Conservation (phyloP, 1,140 invertebrate species). For the Onthophagus taurus region DNA sequence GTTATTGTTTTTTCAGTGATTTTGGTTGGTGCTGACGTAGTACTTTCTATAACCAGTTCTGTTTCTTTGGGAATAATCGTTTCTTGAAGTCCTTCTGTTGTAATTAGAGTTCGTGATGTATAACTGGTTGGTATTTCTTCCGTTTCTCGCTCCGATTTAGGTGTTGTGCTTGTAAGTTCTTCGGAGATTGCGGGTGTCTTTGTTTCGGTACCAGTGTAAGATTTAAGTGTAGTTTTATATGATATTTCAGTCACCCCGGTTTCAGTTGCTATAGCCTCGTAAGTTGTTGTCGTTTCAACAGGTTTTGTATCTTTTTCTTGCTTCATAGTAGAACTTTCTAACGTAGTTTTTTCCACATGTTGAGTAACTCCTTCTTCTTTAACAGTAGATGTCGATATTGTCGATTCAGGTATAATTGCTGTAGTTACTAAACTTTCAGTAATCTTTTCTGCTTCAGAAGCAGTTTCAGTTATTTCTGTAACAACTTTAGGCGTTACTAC, state of each 20-base stretch:
- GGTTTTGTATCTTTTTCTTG: not conserved
- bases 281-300: not conserved
- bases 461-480: not conserved
- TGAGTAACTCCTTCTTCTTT: not conserved
- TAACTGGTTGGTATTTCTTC: too few species aligned
- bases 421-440: not conserved
- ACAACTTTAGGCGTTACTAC: not conserved
- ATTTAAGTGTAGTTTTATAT: not conserved
- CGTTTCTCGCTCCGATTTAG: not conserved
- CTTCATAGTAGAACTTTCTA: too few species aligned
- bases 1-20: not conserved
- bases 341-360: not conserved
- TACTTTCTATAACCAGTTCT: too few species aligned
- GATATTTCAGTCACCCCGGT: conserved; percentile 13
- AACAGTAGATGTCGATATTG: not conserved
- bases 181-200: not conserved
- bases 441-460: not conserved
- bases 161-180: not conserved
- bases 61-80: too few species aligned
- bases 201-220: not conserved
- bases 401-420: not conserved
- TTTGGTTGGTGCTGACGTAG: too few species aligned
- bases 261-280: not conserved
- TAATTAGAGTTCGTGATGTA: not conserved
- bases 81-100: conserved; percentile 1